Base-by-base conservation (phyloP, 2,888 invertebrate genomes). In the Nezara viridula region DNA sequence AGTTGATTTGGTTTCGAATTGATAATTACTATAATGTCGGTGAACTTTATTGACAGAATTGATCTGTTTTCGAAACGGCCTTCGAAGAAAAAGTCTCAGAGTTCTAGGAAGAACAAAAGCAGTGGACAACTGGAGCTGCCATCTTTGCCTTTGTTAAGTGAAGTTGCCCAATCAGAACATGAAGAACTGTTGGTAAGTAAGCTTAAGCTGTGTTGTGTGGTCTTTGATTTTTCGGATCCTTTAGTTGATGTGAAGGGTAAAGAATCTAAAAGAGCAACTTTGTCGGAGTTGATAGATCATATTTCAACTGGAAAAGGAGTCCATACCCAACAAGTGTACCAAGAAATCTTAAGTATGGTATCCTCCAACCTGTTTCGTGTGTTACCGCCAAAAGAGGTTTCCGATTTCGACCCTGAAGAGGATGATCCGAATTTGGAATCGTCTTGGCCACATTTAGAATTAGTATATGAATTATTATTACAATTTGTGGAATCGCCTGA, bases 351-450 rank as follows among this genome's bases (percentile, higher is more conserved):
- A 92, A 97, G 97, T 94, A 99, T 99, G 99, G 99, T 98, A 94
- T 96, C 98, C 92, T 96, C 97, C 91, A 99, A 99, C 94, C 94
- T 99, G 92, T 99, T 99, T 95, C 98, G 99, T 92, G 98, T 99
- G 91, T 94, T 99, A 93, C 99, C 99, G 91, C 99, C 99, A 47
- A 94, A 94, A 91, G 95, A 95, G 91, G 95, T 93, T 96, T 98
- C 94, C 19, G 99, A 99, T 94, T 99, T 99, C 94, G 99, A 99
- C 94, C 99, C 99, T 44, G 99, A 99, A 94, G 99, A 99, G 94
- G 99, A 99, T 94, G 99, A 99, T 93, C 99, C 99, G 88, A 99
- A 99, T 91, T 94, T 99, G 7, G 99, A 99, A 94, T 98, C 99
- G 66, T 98, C 98, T 91, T 99, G 99, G 99, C 99, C 99, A 91